Conservation (phyloP, 2,797 vertebrate species). For the Valencia hispanica region DNA sequence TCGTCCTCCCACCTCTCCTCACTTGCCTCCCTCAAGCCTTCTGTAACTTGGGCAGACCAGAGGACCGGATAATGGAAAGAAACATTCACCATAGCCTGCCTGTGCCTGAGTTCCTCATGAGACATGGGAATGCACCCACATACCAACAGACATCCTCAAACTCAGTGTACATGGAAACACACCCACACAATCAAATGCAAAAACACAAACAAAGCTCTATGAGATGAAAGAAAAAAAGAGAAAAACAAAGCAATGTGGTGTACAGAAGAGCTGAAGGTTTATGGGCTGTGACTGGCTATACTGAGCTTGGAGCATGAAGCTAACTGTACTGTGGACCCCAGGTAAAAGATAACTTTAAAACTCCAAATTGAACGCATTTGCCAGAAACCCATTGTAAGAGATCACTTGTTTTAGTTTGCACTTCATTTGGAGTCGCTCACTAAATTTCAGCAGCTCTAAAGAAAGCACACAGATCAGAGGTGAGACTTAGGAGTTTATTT, state of each 20-base stretch:
- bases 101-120: conserved; percentile 67
- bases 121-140: conserved; percentile 66
- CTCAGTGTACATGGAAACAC: conserved; percentile 32
- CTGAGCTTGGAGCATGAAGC: neutral
- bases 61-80: conserved; percentile 45
- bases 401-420: conserved; percentile 37
- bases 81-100: conserved; percentile 33
- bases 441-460: conserved; percentile 11
- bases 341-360: neutral
- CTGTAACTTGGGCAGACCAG: conserved; percentile 50
- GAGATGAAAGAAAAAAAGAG: conserved; percentile 31
- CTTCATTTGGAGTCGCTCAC: conserved; percentile 5
- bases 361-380: neutral
- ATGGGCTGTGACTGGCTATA: neutral
- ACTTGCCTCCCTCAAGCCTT: conserved; percentile 63
- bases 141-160: conserved; percentile 48
- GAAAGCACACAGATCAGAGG: conserved; percentile 20
- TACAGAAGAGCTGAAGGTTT: conserved; percentile 7
- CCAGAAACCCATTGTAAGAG: conserved; percentile 8
- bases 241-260: conserved; percentile 14
- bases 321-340: conserved; percentile 8
- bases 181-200: conserved; percentile 25
- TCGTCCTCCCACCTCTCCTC: conserved; percentile 55
- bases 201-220: conserved; percentile 32
- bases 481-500: conserved; percentile 19